These are phyloP conservation scores for Aldrovandia affinis DNA, from an alignment of 2,797 vertebrate genomes.

Conservation along the genomic window DNA sequence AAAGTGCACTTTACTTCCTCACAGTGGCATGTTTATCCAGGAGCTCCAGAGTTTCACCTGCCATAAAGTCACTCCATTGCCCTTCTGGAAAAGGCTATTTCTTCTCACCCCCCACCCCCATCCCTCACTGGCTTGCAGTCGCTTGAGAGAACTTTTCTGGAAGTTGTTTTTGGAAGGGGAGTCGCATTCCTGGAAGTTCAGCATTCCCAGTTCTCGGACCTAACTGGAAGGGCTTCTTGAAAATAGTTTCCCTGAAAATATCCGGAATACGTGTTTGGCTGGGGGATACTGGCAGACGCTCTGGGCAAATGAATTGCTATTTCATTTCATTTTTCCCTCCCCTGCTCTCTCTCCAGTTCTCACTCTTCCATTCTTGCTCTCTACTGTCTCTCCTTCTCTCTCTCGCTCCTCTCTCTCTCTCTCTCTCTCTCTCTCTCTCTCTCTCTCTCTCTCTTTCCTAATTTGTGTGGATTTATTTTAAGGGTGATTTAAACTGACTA, in stretches of 20 bases:
- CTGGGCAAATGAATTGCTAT: neutral
- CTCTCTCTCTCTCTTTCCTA: too few species aligned
- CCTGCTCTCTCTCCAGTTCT: neutral
- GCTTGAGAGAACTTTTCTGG: neutral
- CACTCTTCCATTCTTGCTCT: too few species aligned
- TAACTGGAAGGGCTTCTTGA: slow-evolving; percentile 9
- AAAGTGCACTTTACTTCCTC: neutral
- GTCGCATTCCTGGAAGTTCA: slow-evolving; percentile 12
- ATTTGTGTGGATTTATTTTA: neutral
- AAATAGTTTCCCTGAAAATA: slow-evolving; percentile 22
- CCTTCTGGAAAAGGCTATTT: neutral
- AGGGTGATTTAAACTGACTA: neutral
- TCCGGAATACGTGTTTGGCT: slow-evolving; percentile 19
- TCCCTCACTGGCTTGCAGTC: neutral
- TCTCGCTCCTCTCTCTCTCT: too few species aligned
- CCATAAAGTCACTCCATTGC: neutral
- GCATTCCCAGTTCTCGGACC: neutral
- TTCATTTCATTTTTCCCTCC: neutral
- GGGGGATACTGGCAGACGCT: neutral
- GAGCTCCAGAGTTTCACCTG: slow-evolving; percentile 1
- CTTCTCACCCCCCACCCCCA: neutral
- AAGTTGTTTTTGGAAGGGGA: slow-evolving; percentile 25
- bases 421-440: too few species aligned
- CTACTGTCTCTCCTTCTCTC: too few species aligned
- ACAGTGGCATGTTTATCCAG: neutral